Percentiles rank a stretch among this genome's conserved stretches.
phyloP scores from a whole-genome alignment of 35 echinoderm and acorn worm genomes.

The Heliocidaris erythrogramma region DNA sequence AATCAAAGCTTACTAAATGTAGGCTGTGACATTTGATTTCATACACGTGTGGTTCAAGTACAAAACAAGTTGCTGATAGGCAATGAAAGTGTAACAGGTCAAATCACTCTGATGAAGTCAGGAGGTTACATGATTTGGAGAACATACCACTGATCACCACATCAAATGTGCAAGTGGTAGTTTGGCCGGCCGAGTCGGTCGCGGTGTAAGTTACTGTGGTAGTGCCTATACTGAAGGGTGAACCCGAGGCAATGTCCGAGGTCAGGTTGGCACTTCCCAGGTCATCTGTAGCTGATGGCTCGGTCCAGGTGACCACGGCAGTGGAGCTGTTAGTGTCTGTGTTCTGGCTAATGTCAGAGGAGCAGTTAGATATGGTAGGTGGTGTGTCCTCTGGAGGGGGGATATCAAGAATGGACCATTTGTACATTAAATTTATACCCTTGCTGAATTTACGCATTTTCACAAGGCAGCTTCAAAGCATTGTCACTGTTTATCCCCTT shows the following conservation, averaged over 20 bases:
- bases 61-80: too few species aligned
- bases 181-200: neutral
- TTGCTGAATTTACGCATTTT: neutral
- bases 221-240: constrained; percentile 24
- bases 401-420: neutral
- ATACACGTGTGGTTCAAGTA: too few species aligned
- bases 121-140: neutral
- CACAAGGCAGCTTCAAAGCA: neutral
- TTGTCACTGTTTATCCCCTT: neutral
- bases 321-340: constrained; percentile 38
- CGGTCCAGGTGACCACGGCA: constrained; percentile 45
- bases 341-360: neutral
- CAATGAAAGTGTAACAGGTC: too few species aligned
- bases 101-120: neutral
- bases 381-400: constrained; percentile 12
- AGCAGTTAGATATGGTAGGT: neutral
- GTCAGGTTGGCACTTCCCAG: neutral
- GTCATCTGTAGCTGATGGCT: constrained; percentile 30
- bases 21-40: too few species aligned
- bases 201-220: constrained; percentile 41
- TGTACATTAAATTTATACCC: neutral
- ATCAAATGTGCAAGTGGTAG: neutral
- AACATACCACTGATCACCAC: constrained; percentile 33
- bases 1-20: too few species aligned
- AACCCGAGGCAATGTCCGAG: neutral